A percentile compares a stretch with the other conserved stretches of the same genome.
Evolutionary conservation across 2,113 vertebrate genomes (phyloP).

Genomic region (Nestor notabilis): DNA sequence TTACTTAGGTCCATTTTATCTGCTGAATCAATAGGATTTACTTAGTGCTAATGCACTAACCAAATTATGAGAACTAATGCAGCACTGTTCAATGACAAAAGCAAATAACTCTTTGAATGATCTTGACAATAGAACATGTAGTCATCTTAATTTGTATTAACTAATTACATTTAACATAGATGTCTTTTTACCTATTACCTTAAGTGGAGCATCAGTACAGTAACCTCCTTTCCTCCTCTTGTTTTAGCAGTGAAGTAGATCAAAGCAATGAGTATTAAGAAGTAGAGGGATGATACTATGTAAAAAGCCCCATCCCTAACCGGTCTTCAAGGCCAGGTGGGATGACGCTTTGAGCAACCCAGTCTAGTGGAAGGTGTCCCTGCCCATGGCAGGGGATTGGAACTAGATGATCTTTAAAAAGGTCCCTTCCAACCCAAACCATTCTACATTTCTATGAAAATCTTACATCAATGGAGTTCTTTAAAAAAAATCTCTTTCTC

Average conservation of each 20-base stretch:
- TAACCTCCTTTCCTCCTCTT: background rate
- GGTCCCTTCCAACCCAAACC: background rate
- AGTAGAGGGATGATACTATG: background rate
- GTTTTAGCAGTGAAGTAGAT: slow-evolving; percentile 33
- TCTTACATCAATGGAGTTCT: background rate
- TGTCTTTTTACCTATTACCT: slow-evolving; percentile 55
- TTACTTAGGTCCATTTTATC: slow-evolving; percentile 68
- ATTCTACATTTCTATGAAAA: background rate
- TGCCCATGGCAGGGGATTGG: background rate
- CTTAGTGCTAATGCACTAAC: slow-evolving; percentile 82
- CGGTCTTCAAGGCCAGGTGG: background rate
- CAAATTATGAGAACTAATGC: slow-evolving; percentile 77
- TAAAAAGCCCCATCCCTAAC: background rate
- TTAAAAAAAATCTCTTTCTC: background rate
- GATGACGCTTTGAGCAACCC: background rate
- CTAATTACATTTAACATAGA: slow-evolving; percentile 78
- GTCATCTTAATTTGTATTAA: slow-evolving; percentile 75
- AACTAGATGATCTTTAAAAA: background rate
- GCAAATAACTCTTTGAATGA: slow-evolving; percentile 72
- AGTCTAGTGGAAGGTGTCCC: background rate
- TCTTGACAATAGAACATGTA: slow-evolving; percentile 77
- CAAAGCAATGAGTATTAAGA: slow-evolving; percentile 15
- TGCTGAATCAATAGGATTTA: slow-evolving; percentile 78
- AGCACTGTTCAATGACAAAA: slow-evolving; percentile 77
- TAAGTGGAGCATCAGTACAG: slow-evolving; percentile 51